These are phyloP conservation scores for Lordiphosa clarofinis DNA, from an alignment of 1,140 invertebrate genomes.

Conservation along the genomic window DNA sequence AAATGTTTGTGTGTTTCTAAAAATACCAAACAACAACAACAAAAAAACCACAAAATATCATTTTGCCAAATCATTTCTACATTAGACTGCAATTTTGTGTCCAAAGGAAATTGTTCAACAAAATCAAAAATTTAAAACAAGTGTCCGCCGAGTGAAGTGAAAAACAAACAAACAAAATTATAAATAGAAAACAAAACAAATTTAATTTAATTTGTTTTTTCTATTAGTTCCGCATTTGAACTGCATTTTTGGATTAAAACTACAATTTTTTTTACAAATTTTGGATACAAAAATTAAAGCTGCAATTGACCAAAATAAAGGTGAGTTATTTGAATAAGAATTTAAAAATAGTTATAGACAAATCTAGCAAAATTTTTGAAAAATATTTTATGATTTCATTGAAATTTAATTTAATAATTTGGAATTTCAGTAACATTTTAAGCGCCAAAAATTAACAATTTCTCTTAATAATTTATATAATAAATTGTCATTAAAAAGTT, in stretches of 20 bases:
- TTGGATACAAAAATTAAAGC: constrained; percentile 28
- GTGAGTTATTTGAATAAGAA: no score
- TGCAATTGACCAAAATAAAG: constrained; percentile 1
- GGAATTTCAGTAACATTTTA: no score
- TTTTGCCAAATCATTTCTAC: constrained; percentile 17
- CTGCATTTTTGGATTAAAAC: constrained; percentile 22
- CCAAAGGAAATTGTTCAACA: no score
- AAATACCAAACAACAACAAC: constrained; percentile 14
- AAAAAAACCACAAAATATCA: constrained; percentile 14
- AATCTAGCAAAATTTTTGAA: no score
- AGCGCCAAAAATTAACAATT: no score
- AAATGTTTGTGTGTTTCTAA: constrained; percentile 5
- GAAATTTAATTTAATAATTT: no score
- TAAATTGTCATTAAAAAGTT: no score
- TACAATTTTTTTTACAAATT: constrained; percentile 17
- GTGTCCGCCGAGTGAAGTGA: no score
- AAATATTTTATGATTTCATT: no score
- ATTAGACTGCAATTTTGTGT: constrained; percentile 14
- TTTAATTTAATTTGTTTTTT: neutral
- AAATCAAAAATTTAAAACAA: no score
- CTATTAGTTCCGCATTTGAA: constrained; percentile 45
- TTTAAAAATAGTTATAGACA: no score
- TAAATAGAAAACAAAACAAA: constrained; percentile 9
- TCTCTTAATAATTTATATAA: no score
- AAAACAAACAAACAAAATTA: constrained; percentile 4